These are phyloP conservation scores for Nemurella pictetii DNA, from an alignment of 2,888 invertebrate species.

Conservation along the genomic window DNA sequence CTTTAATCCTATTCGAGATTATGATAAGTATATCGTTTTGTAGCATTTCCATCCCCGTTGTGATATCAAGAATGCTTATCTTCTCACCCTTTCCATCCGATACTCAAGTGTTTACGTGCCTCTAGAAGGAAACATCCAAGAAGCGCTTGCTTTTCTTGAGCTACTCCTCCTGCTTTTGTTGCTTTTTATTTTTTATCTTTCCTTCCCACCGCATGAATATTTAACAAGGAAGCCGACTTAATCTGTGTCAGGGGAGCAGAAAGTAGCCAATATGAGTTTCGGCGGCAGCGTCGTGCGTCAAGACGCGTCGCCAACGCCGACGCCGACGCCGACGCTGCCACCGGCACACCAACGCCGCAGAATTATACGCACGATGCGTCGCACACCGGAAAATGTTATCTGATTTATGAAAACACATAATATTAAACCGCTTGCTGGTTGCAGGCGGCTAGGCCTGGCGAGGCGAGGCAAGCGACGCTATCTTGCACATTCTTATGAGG, in stretches of 20 bases:
- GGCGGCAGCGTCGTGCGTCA: slow-evolving; percentile 22
- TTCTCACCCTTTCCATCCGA: slow-evolving; percentile 16
- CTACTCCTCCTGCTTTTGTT: slow-evolving; percentile 30
- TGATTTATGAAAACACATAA: slow-evolving; percentile 37
- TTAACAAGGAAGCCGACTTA: slow-evolving; percentile 60
- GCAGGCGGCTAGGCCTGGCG: no score
- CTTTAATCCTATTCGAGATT: slow-evolving; percentile 24
- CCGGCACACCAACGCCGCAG: slow-evolving; percentile 30
- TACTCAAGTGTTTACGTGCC: slow-evolving; percentile 32
- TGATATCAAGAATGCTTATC: slow-evolving; percentile 24
- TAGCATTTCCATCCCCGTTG: slow-evolving; percentile 9
- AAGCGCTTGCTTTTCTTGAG: slow-evolving; percentile 21
- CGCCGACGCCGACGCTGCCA: no score
- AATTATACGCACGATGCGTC: slow-evolving; percentile 29
- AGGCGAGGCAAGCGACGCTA: neutral
- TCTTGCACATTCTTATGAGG: slow-evolving; percentile 13
- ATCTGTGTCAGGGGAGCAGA: slow-evolving; percentile 60
- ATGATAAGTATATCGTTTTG: slow-evolving; percentile 33
- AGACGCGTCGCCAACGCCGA: slow-evolving; percentile 13
- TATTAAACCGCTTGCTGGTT: slow-evolving; percentile 13
- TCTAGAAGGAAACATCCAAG: neutral
- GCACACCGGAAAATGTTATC: slow-evolving; percentile 16
- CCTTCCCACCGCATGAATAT: slow-evolving; percentile 61
- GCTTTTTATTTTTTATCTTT: slow-evolving; percentile 55
- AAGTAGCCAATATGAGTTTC: slow-evolving; percentile 55